Base-by-base conservation (phyloP, 2,113 vertebrate genomes). In the Rallus limicola region DNA sequence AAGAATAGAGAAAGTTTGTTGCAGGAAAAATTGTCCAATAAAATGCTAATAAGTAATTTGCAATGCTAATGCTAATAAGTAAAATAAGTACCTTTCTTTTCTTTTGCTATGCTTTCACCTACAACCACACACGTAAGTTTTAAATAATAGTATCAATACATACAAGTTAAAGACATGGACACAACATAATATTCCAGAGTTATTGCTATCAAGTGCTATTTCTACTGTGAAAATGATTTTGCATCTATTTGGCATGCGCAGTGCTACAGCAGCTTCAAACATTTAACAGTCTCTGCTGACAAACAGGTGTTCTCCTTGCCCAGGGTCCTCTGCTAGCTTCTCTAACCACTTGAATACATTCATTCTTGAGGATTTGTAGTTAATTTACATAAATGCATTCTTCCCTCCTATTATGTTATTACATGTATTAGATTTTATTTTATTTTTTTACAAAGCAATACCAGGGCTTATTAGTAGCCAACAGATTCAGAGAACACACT, bases 341-440 rank as follows among this genome's bases (percentile, higher is more conserved):
- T 68, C 69, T 31, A 91, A 50, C 77, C 56, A 59, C 36, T 86
- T 67, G 4, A 80, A 53, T 72, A 13, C 36, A 70, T 65, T 84
- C 44, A 75, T 81, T 93, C 69, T 67, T 59, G 21, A 88, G 72
- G 80, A 75, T 55, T 58, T 91, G 70, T n/a, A 74, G 46, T n/a
- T 67, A 46, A 78, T 89, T 95, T 86, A 91, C 72, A 84, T 89
- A 67, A 92, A 92, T 31, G 74, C 29, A 53, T 78, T 29, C 55
- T 77, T 40, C 21, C 52, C 44, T 86, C 60, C 64, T 62, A 77
- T 77, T 77, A 74, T 28, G 28, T 44, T 87, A 65, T 79, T 88
- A 84, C 33, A 81, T 40, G 26, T 40, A 74, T 69, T 74, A 28
- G 55, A 65, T 44, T 44, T 46, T 19, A 8, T 44, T 77, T 88